Base-by-base conservation (phyloP, 64 coral and sea anemone genomes). In the Anthopleura sola region DNA sequence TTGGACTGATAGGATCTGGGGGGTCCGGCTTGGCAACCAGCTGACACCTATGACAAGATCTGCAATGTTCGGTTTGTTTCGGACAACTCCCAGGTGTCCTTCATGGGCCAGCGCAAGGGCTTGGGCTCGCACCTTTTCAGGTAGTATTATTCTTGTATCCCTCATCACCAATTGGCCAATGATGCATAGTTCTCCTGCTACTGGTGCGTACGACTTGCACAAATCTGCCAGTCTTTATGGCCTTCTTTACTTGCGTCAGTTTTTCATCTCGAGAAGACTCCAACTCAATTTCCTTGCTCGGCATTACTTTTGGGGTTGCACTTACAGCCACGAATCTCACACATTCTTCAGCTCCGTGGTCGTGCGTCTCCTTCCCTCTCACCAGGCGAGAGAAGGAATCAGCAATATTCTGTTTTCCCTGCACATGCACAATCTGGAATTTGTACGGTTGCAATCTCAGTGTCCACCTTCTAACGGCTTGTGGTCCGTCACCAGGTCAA, bases 131-230 rank as follows among this genome's bases (percentile, higher is more conserved):
- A 94, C 49, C 53, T 84, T 87, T 32, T 80, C 62, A 20, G 85
- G 88, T 77, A 90, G 87, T 17, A 86, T 58, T 19, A 94, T 87
- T 33, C 78, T 47, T 57, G 82, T 85, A 53, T 68, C 88, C 24
- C 85, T 78, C 88, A 90, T 77, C 39, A 94, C 78, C 11, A 94
- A 50, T 50, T 94, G 79, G 75, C 93, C 84, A 37, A 93, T 37
- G 47, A 76, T n/a, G 12, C 79, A 89, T n/a, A 89, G 64, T 90
- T 90, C 87, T 82, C 77, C 77, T 21, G 37, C 60, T 15, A 83
- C 44, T 29, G 47, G 32, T 82, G 39, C 60, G 39, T 89, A 64
- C 36, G 40, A 37, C 68, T 57, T 74, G 68, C 79, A 19, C 54
- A 57, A 75, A 84, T 46, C 64, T 46, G 11, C 88, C 60, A 15